Conservation (phyloP, 2,888 invertebrate species). For the Drosophila kambysellisi region DNA sequence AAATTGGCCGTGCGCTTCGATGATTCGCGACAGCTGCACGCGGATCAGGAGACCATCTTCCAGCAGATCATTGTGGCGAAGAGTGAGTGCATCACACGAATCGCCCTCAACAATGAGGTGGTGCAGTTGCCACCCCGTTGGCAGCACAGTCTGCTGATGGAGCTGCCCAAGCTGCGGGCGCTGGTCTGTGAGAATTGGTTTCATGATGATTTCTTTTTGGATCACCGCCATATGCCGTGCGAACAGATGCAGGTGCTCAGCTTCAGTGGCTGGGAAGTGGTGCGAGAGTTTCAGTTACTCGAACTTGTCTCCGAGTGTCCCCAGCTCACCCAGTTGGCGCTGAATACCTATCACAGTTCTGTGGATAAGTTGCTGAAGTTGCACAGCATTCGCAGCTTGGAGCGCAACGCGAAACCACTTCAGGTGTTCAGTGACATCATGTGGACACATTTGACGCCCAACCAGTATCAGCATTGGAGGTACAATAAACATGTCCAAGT, state of each 20-base stretch:
- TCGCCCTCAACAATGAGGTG: constrained; percentile 71
- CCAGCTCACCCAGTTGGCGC: constrained; percentile 45
- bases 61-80: constrained; percentile 72
- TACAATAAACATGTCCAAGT: constrained; percentile 49
- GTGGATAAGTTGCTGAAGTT: constrained; percentile 56
- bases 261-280: constrained; percentile 71
- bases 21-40: constrained; percentile 65
- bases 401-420: constrained; percentile 41
- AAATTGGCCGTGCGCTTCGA: constrained; percentile 63
- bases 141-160: constrained; percentile 57
- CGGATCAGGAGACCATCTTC: constrained; percentile 70
- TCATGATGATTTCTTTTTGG: constrained; percentile 68
- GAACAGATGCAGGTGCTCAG: constrained; percentile 65
- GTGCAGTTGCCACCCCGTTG: constrained; percentile 59
- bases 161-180: constrained; percentile 60
- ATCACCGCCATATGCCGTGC: constrained; percentile 62
- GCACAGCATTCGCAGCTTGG: constrained; percentile 45
- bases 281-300: constrained; percentile 58
- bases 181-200: constrained; percentile 69
- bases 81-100: constrained; percentile 63
- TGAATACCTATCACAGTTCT: constrained; percentile 63
- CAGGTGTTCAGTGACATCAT: constrained; percentile 61
- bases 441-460: constrained; percentile 54
- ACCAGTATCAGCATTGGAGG: constrained; percentile 47
- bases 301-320: constrained; percentile 62